Percentiles rank a stretch among this genome's conserved stretches.
phyloP scores from a whole-genome alignment of 1,140 invertebrate genomes.

The Caenorhabditis elegans region WBcel235 BX284605.5:13113001-13113500 shows the following conservation, averaged over 20 bases:
- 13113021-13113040: neutral
- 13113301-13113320: neutral
- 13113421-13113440: too few relatives aligned
- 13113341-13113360: neutral
- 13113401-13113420: too few relatives aligned
- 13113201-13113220: neutral
- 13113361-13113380: too few relatives aligned
- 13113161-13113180: neutral
- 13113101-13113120: neutral
- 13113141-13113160: neutral
- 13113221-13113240: neutral
- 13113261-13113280: neutral
- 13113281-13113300: slow-evolving; percentile 20
- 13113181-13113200: slow-evolving; percentile 20
- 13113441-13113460: too few relatives aligned
- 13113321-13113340: neutral
- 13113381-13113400: too few relatives aligned
- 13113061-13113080: neutral
- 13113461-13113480: too few relatives aligned
- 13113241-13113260: neutral
- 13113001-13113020: neutral
- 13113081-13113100: neutral
- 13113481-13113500: too few relatives aligned
- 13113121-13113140: slow-evolving; percentile 22
- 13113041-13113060: neutral